Conservation (phyloP, 64 coral and sea anemone genomes). For the Pocillopora verrucosa region DNA sequence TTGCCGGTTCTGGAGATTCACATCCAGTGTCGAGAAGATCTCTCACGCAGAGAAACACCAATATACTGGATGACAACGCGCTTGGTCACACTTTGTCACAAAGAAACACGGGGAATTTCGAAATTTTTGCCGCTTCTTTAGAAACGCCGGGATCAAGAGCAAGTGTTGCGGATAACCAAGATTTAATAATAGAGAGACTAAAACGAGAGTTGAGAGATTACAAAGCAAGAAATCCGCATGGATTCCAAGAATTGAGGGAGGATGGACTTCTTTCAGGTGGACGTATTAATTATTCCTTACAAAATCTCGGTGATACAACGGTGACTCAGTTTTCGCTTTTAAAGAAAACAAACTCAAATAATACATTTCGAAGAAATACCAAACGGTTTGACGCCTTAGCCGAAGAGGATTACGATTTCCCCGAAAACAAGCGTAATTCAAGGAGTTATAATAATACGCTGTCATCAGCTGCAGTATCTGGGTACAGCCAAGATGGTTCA, state of each 20-base stretch:
- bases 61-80: not conserved
- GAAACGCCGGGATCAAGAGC: conserved; percentile 25
- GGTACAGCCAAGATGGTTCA: not conserved
- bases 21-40: not conserved
- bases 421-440: not conserved
- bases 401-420: not conserved
- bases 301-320: not conserved
- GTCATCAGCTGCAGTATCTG: not conserved
- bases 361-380: not conserved
- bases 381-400: not conserved
- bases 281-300: not conserved
- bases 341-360: not conserved
- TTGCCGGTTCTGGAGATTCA: not conserved
- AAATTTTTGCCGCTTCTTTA: conserved; percentile 24
- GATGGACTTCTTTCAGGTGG: not conserved
- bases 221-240: conserved; percentile 29
- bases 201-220: conserved; percentile 46
- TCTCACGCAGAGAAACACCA: not conserved
- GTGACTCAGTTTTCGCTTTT: not conserved
- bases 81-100: not conserved
- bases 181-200: conserved; percentile 56
- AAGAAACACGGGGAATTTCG: conserved; percentile 17
- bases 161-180: conserved; percentile 47
- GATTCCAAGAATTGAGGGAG: conserved; percentile 1
- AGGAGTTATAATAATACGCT: not conserved